These are phyloP conservation scores for Tetrapedia diversipes DNA, from an alignment of 2,888 invertebrate species.

Conservation along the genomic window DNA sequence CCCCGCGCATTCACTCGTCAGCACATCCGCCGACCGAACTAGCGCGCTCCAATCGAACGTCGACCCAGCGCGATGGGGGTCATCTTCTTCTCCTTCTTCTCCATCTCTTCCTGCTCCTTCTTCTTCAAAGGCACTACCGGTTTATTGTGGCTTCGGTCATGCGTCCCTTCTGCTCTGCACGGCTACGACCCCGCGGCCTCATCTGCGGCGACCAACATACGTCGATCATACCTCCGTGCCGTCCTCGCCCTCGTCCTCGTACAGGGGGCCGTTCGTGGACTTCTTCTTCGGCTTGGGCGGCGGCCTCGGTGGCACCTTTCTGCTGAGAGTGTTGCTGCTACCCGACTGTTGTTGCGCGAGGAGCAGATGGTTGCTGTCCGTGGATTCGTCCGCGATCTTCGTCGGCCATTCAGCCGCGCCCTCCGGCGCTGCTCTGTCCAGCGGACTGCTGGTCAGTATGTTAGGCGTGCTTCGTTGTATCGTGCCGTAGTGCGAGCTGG, in stretches of 20 bases:
- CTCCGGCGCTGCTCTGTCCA: slow-evolving; percentile 81
- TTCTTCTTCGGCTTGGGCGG: slow-evolving; percentile 92
- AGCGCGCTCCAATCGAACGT: slow-evolving; percentile 27
- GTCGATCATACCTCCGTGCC: slow-evolving; percentile 91
- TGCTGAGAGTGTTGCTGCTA: slow-evolving; percentile 84
- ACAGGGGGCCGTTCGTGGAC: slow-evolving; percentile 90
- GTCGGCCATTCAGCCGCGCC: slow-evolving; percentile 83
- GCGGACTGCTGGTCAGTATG: slow-evolving; percentile 72
- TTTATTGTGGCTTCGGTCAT: slow-evolving; percentile 70
- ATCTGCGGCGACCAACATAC: slow-evolving; percentile 59
- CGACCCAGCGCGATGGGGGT: slow-evolving; percentile 14
- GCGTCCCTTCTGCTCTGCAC: slow-evolving; percentile 50
- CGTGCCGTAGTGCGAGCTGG: slow-evolving; percentile 76
- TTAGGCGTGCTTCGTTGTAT: slow-evolving; percentile 76
- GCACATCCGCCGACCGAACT: slow-evolving; percentile 30
- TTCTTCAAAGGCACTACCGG: slow-evolving; percentile 78
- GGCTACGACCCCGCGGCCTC: slow-evolving; percentile 66
- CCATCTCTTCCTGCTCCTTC: no score
- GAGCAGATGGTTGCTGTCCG: slow-evolving; percentile 37
- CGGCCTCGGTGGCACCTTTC: slow-evolving; percentile 91
- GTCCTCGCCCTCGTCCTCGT: slow-evolving; percentile 94
- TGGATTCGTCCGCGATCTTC: slow-evolving; percentile 84
- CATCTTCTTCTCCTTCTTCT: no score
- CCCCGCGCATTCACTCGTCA: slow-evolving; percentile 33
- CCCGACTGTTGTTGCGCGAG: slow-evolving; percentile 78